Percentiles rank a stretch among this genome's conserved stretches.
These are phyloP conservation scores for Parochlus steinenii DNA, from an alignment of 2,888 invertebrate species.

Conservation along the genomic window DNA sequence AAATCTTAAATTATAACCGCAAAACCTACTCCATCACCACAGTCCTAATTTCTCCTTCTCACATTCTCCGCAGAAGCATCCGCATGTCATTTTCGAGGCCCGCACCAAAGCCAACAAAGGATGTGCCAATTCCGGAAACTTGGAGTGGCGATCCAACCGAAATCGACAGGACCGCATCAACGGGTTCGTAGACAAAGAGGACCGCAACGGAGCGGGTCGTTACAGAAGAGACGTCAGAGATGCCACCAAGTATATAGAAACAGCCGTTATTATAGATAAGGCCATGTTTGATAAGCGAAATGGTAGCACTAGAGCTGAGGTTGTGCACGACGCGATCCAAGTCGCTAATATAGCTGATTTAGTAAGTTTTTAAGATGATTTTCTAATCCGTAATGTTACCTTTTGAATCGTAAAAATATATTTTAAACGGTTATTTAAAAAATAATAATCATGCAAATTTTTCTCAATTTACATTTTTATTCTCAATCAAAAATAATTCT, in stretches of 20 bases:
- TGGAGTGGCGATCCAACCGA: constrained; percentile 56
- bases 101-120: constrained; percentile 80
- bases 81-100: constrained; percentile 93
- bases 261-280: constrained; percentile 89
- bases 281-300: constrained; percentile 90
- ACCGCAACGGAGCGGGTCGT: constrained; percentile 30
- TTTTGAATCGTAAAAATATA: too few relatives aligned
- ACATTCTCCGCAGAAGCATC: constrained; percentile 85
- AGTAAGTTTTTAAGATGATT: constrained; percentile 39
- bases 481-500: neutral
- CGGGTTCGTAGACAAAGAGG: constrained; percentile 28
- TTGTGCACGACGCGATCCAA: constrained; percentile 89
- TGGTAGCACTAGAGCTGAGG: constrained; percentile 71
- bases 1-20: too few relatives aligned
- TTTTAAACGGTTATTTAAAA: too few relatives aligned
- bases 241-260: constrained; percentile 88
- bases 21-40: too few relatives aligned
- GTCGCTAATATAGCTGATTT: constrained; percentile 95
- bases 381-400: neutral
- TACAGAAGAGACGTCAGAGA: constrained; percentile 67
- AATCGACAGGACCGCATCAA: constrained; percentile 41
- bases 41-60: constrained; percentile 4
- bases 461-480: too few relatives aligned
- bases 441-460: neutral
- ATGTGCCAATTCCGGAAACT: constrained; percentile 66